Evolutionary conservation across 2,888 invertebrate species (phyloP), one percentile per base, ranked within the genome.

Genomic region (Rhagonycha lutea): DNA sequence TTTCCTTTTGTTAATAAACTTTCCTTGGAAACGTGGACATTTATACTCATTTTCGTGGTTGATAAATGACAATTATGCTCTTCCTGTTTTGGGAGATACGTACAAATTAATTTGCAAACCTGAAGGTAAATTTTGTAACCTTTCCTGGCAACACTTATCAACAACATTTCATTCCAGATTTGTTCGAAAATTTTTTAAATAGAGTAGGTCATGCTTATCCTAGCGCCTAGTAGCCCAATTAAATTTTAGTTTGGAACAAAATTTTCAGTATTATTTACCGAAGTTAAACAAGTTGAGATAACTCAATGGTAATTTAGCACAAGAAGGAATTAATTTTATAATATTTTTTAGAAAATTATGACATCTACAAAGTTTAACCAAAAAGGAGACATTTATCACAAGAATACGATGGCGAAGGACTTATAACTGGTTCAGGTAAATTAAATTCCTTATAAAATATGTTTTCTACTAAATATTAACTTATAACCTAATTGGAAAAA

Each of bases 241-340:
- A 60, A 70, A 69, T 60, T 77, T 69, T 77, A 74, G 76, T 65
- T 77, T 9, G 76, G 76, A 11, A 69, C 76, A n/a, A 77, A 77
- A 71, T 60, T 77, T 60, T 24, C 68, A 5, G 60, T 77, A 23
- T 9, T 71, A 14, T 47, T 77, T 14, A 71, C 70, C 18, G 67
- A 61, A 12, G 29, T 70, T 1, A 14, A 23, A 11, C 68, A 74
- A 9, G 70, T 77, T 29, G 70, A 73, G 47, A 73, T 76, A 70
- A 69, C 11, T 11, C 1, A 62, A 9, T 24, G n/a, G 4, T 0
- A 8, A 29, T n/a, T 23, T 14, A 14, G 9, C 18, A 18, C 18
- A 18, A 18, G 2, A 18, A 18, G 2, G 18, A 2, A 18, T 18
- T 18, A 18, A 18, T 18, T 18, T 72, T 32, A 3, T 61, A 23